Conservation (phyloP, 2,888 invertebrate species). For the Pristionchus arcanus region DNA sequence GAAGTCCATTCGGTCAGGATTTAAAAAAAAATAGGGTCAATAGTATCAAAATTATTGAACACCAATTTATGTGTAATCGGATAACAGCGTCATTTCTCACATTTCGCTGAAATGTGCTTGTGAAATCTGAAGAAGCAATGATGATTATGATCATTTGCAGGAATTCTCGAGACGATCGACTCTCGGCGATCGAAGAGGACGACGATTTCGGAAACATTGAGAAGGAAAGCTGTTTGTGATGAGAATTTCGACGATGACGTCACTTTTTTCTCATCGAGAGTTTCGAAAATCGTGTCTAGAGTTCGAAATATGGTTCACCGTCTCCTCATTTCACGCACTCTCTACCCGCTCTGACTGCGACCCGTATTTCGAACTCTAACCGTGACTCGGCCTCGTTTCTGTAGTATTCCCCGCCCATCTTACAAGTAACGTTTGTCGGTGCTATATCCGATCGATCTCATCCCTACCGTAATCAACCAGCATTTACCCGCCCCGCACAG, state of each 20-base stretch:
- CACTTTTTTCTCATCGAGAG: no score
- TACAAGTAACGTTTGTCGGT: conserved; percentile 16
- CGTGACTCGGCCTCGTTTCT: neutral
- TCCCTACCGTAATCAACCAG: neutral
- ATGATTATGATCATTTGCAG: no score
- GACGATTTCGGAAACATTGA: conserved; percentile 30
- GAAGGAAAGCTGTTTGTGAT: conserved; percentile 52
- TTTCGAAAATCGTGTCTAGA: neutral
- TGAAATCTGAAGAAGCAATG: no score
- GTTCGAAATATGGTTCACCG: neutral
- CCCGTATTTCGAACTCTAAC: no score
- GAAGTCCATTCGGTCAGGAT: neutral
- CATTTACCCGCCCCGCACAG: conserved; percentile 19
- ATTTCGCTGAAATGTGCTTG: no score
- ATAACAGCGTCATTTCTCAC: neutral
- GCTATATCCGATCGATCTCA: conserved; percentile 32
- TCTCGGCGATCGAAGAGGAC: conserved; percentile 49
- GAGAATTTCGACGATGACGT: neutral
- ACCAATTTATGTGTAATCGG: no score
- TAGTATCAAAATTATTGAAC: neutral
- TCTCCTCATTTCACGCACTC: neutral
- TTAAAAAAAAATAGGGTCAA: no score
- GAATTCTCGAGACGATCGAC: conserved; percentile 38
- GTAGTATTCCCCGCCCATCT: neutral
- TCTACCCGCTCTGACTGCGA: no score